These are phyloP conservation scores for Drosophila parvula DNA, from an alignment of 1,140 invertebrate genomes.

Conservation along the genomic window DNA sequence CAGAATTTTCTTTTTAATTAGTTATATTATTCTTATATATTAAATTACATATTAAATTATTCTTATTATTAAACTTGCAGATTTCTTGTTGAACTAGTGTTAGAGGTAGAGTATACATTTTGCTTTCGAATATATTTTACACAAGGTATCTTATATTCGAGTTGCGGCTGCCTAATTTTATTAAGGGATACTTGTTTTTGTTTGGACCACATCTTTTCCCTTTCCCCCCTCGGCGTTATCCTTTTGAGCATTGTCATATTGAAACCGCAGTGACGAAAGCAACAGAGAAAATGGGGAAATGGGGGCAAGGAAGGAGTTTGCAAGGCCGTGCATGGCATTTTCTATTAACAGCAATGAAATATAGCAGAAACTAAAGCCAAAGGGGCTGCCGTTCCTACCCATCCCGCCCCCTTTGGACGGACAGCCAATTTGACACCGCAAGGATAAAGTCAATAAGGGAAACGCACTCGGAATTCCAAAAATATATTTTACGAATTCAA, in stretches of 20 bases:
- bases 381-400: not conserved
- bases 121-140: not conserved
- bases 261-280: constrained; percentile 74
- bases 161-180: not conserved
- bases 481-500: constrained; percentile 39
- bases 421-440: constrained; percentile 56
- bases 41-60: too few species aligned
- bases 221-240: not conserved
- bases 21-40: too few species aligned
- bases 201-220: not conserved
- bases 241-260: constrained; percentile 62
- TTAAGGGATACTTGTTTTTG: constrained; percentile 28
- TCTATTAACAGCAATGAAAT: constrained; percentile 70
- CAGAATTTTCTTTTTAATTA: too few species aligned
- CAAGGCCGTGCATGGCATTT: constrained; percentile 73
- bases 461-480: constrained; percentile 60
- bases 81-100: too few species aligned
- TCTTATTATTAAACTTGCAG: too few species aligned
- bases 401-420: too few species aligned
- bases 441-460: constrained; percentile 29
- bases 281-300: constrained; percentile 6
- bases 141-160: not conserved
- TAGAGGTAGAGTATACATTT: not conserved
- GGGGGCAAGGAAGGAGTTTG: not conserved
- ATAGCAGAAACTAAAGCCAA: constrained; percentile 24